Percentiles rank a stretch among this genome's conserved stretches.
These are phyloP conservation scores for Plectus sambesii DNA, from an alignment of 1,140 invertebrate species.

Conservation along the genomic window DNA sequence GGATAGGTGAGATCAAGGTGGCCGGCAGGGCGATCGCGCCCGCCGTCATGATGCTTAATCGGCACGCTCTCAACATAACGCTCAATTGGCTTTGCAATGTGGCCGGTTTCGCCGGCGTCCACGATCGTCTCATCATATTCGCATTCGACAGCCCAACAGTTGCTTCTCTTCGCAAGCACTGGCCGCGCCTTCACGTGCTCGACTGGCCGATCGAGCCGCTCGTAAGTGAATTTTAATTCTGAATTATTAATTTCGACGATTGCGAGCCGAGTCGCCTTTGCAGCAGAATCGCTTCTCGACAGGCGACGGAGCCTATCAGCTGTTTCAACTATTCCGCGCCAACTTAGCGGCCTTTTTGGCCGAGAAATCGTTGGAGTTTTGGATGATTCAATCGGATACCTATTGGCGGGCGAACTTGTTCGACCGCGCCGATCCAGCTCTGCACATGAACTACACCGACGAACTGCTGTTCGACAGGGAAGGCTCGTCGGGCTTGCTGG, in stretches of 20 bases:
- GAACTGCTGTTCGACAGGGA: slow-evolving; percentile 4
- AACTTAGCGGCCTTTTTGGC: slow-evolving; percentile 4
- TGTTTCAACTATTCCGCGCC: slow-evolving; percentile 10
- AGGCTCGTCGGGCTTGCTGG: not conserved
- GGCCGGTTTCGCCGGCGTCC: not conserved
- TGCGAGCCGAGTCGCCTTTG: not conserved
- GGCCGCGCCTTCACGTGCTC: slow-evolving; percentile 3
- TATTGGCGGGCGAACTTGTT: slow-evolving; percentile 6
- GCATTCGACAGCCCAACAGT: not conserved
- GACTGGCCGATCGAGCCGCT: slow-evolving; percentile 3
- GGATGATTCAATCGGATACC: slow-evolving; percentile 10
- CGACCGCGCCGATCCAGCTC: not conserved
- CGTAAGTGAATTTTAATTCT: too few species aligned
- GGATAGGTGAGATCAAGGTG: too few species aligned
- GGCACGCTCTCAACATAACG: slow-evolving; percentile 9
- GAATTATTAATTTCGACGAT: too few species aligned
- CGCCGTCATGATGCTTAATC: slow-evolving; percentile 1
- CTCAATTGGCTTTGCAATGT: slow-evolving; percentile 7
- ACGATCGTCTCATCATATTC: slow-evolving; percentile 2
- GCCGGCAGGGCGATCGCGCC: too few species aligned
- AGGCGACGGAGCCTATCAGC: slow-evolving; percentile 3
- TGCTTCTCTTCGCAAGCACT: not conserved
- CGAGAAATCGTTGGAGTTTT: not conserved
- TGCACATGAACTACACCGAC: not conserved
- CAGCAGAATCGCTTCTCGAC: not conserved